Conservation (phyloP, 2,888 invertebrate species). For the Pediacus dermestoides region DNA sequence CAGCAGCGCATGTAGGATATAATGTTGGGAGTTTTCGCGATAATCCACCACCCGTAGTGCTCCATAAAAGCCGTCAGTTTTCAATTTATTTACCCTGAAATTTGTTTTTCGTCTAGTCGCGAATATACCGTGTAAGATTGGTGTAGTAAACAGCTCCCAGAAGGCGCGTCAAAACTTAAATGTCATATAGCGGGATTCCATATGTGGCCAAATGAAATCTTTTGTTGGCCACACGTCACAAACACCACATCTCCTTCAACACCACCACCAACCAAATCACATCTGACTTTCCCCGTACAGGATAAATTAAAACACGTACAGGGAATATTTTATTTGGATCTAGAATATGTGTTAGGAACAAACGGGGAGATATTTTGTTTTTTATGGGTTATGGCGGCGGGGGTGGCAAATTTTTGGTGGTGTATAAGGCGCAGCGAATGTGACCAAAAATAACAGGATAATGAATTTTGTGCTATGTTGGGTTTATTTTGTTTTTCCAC, state of each 20-base stretch:
- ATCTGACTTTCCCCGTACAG: neutral
- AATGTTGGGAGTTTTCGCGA: too few relatives aligned
- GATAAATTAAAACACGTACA: neutral
- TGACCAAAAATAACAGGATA: too few relatives aligned
- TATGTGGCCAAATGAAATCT: constrained; percentile 32
- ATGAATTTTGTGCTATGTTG: too few relatives aligned
- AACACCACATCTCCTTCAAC: too few relatives aligned
- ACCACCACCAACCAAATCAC: neutral
- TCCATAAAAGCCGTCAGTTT: constrained; percentile 42
- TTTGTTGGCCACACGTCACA: too few relatives aligned
- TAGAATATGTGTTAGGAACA: too few relatives aligned
- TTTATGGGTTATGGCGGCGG: too few relatives aligned
- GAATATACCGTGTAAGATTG: constrained; percentile 44
- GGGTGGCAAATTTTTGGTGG: too few relatives aligned
- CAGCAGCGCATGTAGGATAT: too few relatives aligned
- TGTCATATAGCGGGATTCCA: constrained; percentile 44
- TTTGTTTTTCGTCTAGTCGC: constrained; percentile 37
- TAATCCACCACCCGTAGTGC: constrained; percentile 23
- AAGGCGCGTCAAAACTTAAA: constrained; percentile 47
- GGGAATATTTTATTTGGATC: neutral
- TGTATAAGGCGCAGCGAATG: too few relatives aligned
- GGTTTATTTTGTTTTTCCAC: too few relatives aligned
- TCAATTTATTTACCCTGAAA: constrained; percentile 47
- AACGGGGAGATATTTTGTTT: too few relatives aligned
- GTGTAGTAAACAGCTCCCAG: constrained; percentile 46